phyloP scores from a whole-genome alignment of 2,113 vertebrate species.

The Tenrec ecaudatus region DNA sequence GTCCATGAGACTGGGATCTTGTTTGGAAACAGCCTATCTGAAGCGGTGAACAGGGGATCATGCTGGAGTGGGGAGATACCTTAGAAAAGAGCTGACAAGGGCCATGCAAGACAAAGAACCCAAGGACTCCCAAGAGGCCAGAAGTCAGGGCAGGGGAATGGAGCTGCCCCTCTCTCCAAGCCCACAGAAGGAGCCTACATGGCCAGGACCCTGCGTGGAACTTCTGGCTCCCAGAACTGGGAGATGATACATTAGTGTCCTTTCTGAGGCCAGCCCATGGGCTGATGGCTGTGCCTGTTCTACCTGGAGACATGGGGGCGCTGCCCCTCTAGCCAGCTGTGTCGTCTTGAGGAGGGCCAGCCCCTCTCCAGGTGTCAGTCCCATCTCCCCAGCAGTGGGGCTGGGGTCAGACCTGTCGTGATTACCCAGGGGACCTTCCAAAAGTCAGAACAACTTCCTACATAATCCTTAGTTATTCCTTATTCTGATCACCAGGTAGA shows the following conservation, averaged over 20 bases:
- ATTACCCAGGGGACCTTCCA: not conserved
- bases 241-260: not conserved
- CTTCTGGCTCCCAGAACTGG: not conserved
- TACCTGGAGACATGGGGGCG: rapidly evolving
- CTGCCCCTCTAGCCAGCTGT: not conserved
- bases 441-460: not conserved
- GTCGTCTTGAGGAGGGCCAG: not conserved
- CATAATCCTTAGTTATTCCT: not conserved
- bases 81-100: not conserved
- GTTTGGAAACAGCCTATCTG: not conserved
- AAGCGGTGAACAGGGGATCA: not conserved
- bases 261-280: not conserved
- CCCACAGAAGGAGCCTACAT: not conserved
- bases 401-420: not conserved
- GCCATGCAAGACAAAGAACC: not conserved
- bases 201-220: not conserved
- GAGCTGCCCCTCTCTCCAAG: not conserved
- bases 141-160: not conserved
- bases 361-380: not conserved
- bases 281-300: not conserved
- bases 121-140: not conserved
- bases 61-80: not conserved
- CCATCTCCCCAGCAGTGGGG: not conserved
- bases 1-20: not conserved
- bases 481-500: not conserved